phyloP scores from a whole-genome alignment of 2,888 invertebrate genomes.

The Campoplex capitator region DNA sequence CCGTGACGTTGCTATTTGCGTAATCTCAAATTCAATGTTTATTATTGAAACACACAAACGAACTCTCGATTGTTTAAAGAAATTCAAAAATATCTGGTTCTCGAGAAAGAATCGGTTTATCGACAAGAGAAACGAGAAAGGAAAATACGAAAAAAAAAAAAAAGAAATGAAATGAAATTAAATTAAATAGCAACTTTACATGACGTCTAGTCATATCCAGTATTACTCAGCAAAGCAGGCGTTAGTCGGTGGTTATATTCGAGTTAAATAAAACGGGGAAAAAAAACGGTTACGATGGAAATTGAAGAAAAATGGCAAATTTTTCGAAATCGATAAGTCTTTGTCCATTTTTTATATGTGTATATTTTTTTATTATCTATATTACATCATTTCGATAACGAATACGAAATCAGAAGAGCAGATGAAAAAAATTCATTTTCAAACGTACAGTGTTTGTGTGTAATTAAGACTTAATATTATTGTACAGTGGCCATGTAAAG shows the following conservation, averaged over 20 bases:
- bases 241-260: conserved; percentile 27
- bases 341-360: conserved; percentile 59
- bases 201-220: conserved; percentile 82
- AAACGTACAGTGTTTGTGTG: conserved; percentile 52
- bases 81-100: background rate
- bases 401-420: background rate
- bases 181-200: conserved; percentile 78
- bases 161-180: conserved; percentile 37
- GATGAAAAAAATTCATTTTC: conserved; percentile 17
- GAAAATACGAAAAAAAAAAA: conserved; percentile 47
- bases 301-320: conserved; percentile 26
- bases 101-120: conserved; percentile 17
- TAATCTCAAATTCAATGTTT: conserved; percentile 67
- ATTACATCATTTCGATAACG: background rate
- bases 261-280: conserved; percentile 21
- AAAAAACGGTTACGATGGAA: conserved; percentile 15
- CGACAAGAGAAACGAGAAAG: conserved; percentile 34
- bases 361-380: conserved; percentile 57
- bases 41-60: conserved; percentile 9
- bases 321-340: conserved; percentile 42
- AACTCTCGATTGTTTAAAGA: background rate
- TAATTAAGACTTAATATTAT: conserved; percentile 44
- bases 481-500: conserved; percentile 43
- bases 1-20: conserved; percentile 78
- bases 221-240: conserved; percentile 72